These are phyloP conservation scores for Schlechtendalia chinensis DNA, from an alignment of 1,140 invertebrate genomes.

Conservation along the genomic window DNA sequence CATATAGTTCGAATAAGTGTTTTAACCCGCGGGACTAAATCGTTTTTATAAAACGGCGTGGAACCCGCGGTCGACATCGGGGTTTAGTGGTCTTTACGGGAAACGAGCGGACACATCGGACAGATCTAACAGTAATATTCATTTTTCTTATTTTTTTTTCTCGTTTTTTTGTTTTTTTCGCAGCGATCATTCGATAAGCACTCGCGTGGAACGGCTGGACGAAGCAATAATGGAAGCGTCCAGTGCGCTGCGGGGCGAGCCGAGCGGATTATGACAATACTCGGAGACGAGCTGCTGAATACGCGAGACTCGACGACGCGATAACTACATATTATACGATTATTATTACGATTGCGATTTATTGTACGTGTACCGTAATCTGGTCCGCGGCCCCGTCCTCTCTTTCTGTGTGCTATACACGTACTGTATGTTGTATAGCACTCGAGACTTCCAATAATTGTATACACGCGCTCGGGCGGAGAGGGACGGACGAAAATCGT, in stretches of 20 bases:
- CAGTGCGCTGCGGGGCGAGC: background rate
- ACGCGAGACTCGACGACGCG: background rate
- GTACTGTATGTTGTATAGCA: too few relatives aligned
- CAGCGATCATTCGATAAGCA: constrained; percentile 46
- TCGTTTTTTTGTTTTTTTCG: background rate
- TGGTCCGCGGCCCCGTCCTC: background rate
- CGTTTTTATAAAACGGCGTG: too few relatives aligned
- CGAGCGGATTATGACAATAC: constrained; percentile 47
- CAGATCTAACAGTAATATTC: too few relatives aligned
- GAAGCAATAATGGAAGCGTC: constrained; percentile 47
- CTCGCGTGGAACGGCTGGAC: constrained; percentile 40
- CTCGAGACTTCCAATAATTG: background rate
- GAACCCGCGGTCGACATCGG: too few relatives aligned
- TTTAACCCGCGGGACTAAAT: too few relatives aligned
- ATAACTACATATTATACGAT: constrained; percentile 1
- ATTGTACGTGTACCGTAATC: background rate
- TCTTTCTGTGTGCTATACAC: too few relatives aligned
- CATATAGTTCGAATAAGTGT: too few relatives aligned
- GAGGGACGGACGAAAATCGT: background rate
- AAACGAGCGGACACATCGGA: too few relatives aligned
- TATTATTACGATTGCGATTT: background rate
- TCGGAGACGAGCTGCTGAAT: constrained; percentile 45
- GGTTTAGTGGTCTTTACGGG: too few relatives aligned
- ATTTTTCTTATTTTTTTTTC: too few relatives aligned
- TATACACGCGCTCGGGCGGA: too few relatives aligned